Base-by-base conservation (phyloP, 2,113 vertebrate species). In the Brachypteracias leptosomus region DNA sequence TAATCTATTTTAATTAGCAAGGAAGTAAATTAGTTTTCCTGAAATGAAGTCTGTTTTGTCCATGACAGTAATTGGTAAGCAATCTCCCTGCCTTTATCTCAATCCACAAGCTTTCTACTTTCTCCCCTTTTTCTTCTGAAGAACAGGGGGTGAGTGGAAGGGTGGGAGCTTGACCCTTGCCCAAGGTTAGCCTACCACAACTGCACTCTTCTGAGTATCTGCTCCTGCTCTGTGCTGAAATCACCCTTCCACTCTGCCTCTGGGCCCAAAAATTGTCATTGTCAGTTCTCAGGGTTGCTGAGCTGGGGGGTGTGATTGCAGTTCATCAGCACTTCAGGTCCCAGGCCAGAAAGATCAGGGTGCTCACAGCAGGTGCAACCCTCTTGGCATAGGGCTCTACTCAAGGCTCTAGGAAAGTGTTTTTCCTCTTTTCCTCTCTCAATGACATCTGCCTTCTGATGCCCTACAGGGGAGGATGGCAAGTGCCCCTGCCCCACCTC, bases 231-330 rank as follows among this genome's bases (percentile, higher is more conserved):
- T 46, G 6, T 65, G 22, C 16, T 21, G 14, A 70, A 93, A 51
- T 61, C 58, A 70, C 15, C 9, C 25, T 73, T 73, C 31, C 28
- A 26, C 7, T 15, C 8, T 35, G 4, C 3, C 1, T 40, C 21
- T 73, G 29, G 28, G 16, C 12, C 6, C 68, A 55, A 82, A 74
- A 0, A 1, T n/a, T 49, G 18, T 40, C 10, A 46, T 9, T 25
- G 14, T n/a, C 46, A 57, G 5, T 65, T 49, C 26, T 31, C 40
- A 31, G 12, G 13, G 17, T 5, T 59, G 8, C 20, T 52, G 15
- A 20, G 10, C 15, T 38, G 7, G 3, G 2, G 7, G 1, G 3
- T 47, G 10, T 47, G 15, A 28, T 28, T 14, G 28, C 5, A 42
- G 6, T 2, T 61, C 22, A 42, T 4, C 6, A 22, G 25, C 3